These are phyloP conservation scores for Procavia capensis DNA, from an alignment of 2,113 vertebrate genomes.

Conservation along the genomic window DNA sequence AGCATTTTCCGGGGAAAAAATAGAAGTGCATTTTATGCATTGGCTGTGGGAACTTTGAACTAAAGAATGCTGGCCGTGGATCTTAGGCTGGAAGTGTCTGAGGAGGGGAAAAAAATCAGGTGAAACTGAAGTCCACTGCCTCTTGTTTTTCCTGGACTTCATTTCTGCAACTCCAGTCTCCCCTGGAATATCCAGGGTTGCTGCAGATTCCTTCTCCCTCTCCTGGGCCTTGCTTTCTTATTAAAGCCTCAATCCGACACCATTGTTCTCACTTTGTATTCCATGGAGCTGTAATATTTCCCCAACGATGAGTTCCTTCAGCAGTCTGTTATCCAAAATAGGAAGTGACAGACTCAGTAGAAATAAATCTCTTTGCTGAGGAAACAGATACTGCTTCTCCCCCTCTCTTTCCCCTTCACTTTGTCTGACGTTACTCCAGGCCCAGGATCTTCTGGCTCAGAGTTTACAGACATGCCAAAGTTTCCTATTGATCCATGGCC, in stretches of 20 bases:
- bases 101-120: not conserved
- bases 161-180: not conserved
- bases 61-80: not conserved
- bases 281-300: constrained; percentile 84
- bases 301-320: constrained; percentile 87
- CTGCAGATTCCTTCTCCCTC: not conserved
- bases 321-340: constrained; percentile 91
- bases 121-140: not conserved
- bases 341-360: constrained; percentile 94
- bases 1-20: not conserved
- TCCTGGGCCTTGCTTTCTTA: constrained; percentile 24
- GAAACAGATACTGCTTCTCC: constrained; percentile 87
- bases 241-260: constrained; percentile 73
- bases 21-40: not conserved
- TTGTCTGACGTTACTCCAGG: constrained; percentile 84
- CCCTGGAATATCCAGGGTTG: not conserved
- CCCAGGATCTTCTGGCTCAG: constrained; percentile 78
- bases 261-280: constrained; percentile 80
- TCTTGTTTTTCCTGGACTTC: not conserved
- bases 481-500: constrained; percentile 86
- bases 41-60: not conserved
- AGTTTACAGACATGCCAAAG: constrained; percentile 72
- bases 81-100: not conserved
- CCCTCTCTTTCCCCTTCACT: constrained; percentile 65
- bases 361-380: constrained; percentile 89